Evolutionary conservation across 2,113 vertebrate genomes (phyloP).

Genomic region (Oxyruncus cristatus): DNA sequence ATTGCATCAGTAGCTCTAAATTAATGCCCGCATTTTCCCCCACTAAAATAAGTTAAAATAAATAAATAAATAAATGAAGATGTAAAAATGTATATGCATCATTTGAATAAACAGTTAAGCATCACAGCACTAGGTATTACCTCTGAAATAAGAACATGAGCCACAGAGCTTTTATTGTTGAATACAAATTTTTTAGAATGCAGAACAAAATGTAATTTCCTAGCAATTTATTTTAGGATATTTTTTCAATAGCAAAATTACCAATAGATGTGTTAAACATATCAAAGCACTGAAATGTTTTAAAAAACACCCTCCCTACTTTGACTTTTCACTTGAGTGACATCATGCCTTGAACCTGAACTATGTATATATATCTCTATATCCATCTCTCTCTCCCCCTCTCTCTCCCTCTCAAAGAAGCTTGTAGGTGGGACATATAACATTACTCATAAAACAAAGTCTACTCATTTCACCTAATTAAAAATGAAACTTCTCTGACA

Average conservation of each 20-base stretch:
- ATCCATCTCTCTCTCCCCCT: background rate
- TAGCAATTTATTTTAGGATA: constrained; percentile 41
- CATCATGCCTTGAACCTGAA: constrained; percentile 63
- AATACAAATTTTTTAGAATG: background rate
- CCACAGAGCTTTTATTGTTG: constrained; percentile 36
- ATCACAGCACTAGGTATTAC: constrained; percentile 42
- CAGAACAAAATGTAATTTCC: constrained; percentile 21
- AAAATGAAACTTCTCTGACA: constrained; percentile 81
- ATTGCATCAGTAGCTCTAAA: constrained; percentile 84
- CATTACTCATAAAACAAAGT: constrained; percentile 73
- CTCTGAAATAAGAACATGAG: constrained; percentile 15
- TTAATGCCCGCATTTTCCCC: constrained; percentile 74
- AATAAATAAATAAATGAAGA: constrained; percentile 69
- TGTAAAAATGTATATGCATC: constrained; percentile 68
- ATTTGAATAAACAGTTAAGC: constrained; percentile 70
- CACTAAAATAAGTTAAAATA: constrained; percentile 70
- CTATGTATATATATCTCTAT: constrained; percentile 23
- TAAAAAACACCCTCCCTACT: constrained; percentile 27
- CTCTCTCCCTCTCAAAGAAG: constrained; percentile 22
- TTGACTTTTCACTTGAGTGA: constrained; percentile 59
- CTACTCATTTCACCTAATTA: constrained; percentile 77
- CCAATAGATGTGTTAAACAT: constrained; percentile 46
- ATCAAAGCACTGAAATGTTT: constrained; percentile 42
- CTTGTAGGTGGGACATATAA: constrained; percentile 63
- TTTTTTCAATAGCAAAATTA: constrained; percentile 18